Base-by-base conservation (phyloP, 2,888 invertebrate species). In the Candidula unifasciata region DNA sequence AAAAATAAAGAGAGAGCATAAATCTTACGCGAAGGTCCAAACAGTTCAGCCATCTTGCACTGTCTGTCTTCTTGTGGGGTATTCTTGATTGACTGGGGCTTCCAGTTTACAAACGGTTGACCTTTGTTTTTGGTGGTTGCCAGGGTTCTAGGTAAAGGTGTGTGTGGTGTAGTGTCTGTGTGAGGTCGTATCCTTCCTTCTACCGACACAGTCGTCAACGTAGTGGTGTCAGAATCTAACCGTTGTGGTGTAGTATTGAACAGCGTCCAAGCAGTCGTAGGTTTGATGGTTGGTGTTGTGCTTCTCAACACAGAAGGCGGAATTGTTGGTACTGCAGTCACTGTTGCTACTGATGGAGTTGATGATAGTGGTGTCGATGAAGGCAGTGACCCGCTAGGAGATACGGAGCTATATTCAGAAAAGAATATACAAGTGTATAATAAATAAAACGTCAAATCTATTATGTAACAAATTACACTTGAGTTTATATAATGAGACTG, bases 11-110 rank as follows among this genome's bases (percentile, higher is more conserved):
- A 35, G 3, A 3, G 35, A 37, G 8, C 3, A 33, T 33, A 33
- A 37, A 24, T 27, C 85, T 52, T 76, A 86, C 86, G 33, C 6
- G 83, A 60, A 5, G 83, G 77, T 2, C 86, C 86, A 33, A 86
- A 83, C n/a, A 35, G 52, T n/a, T 83, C 77, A 16, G 86, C 69
- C 27, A 86, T 80, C 30, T 78, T 81, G 81, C 86, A 86, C 66
- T 86, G 86, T 13, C 81, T 68, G 81, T 86, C 83, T 8, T 77
- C 27, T 27, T 74, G 52, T 10, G 27, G n/a, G 3, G 3, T 74
- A 8, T 71, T 37, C 44, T 44, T 71, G 24, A 60, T n/a, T 6
- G 3, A 16, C 52, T 74, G 13, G 24, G 21, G 18, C 27, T 13
- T 66, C 66, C 27, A 27, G 66, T 66, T 66, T 44, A 44, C 44